Evolutionary conservation across 1,140 invertebrate genomes (phyloP).

Genomic region (Propsilocerus akamusi): DNA sequence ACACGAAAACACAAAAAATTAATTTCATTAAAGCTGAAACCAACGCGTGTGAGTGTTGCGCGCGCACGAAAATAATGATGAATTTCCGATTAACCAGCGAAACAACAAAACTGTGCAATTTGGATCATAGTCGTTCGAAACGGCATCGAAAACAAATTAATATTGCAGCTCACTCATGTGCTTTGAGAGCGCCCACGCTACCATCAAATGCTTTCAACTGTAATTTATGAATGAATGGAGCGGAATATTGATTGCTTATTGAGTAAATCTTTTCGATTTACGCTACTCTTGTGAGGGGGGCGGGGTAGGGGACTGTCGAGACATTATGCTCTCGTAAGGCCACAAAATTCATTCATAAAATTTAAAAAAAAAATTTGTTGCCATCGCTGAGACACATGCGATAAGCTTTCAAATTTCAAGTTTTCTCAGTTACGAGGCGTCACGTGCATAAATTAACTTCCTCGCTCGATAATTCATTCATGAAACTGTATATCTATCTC

Average conservation of each 20-base stretch:
- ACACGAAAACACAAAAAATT: too few species aligned
- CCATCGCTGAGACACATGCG: too few species aligned
- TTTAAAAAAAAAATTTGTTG: neutral
- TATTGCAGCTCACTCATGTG: neutral
- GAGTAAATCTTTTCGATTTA: neutral
- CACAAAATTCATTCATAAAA: neutral
- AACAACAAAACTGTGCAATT: too few species aligned
- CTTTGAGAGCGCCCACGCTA: neutral
- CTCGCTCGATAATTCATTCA: neutral
- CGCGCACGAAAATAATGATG: neutral
- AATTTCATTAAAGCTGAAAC: neutral
- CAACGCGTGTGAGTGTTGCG: neutral
- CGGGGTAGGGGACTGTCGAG: neutral
- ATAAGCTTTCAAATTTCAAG: too few species aligned
- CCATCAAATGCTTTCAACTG: neutral
- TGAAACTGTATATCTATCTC: neutral
- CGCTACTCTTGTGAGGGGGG: neutral
- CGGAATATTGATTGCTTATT: neutral
- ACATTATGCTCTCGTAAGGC: neutral
- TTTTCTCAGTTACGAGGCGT: too few species aligned
- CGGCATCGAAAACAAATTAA: neutral
- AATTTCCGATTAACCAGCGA: constrained; percentile 4
- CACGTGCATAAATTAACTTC: too few species aligned
- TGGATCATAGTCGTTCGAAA: too few species aligned
- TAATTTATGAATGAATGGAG: neutral